Evolutionary conservation across 2,888 invertebrate species (phyloP), one percentile per base, ranked within the genome.

Genomic region (Lasius platythorax): DNA sequence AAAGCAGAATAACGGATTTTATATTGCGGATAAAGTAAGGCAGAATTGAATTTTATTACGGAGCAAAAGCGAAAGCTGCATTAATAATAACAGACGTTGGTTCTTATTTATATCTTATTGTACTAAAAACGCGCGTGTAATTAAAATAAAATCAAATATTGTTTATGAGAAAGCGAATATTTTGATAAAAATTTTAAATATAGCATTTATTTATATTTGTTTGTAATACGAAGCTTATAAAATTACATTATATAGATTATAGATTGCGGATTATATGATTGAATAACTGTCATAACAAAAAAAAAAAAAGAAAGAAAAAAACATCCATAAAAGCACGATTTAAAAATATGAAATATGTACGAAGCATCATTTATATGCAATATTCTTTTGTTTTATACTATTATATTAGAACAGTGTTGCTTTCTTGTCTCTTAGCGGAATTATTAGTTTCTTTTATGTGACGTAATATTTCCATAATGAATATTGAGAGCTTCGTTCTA

Each of bases 171-270:
- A 15, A 37, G 37, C 30, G 64, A 63, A 75, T 23, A 75, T 15
- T 64, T 75, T 2, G 37, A 23, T 33, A 23, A 50, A 64, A 75
- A 33, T 64, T 23, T 15, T 11, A 4, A 33, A 63, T n/a, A 23
- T 33, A 63, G 12, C 3, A n/a, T 72, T 58, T 28, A 28, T 43
- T 43, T 43, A 43, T 58, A 43, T 63, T 46, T 33, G n/a, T 64
- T 33, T 8, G 23, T 33, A 3, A 23, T 23, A 6, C n/a, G 4
- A 6, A 2, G 12, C 46, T 46, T 74, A 30, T 2, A 61, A 43
- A 74, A 28, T 70, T 37, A 3, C 40, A 53, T 18, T 63, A 46
- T 46, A 50, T 63, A 64, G 46, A 75, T 46, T 46, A 50, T 63
- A 64, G 46, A 75, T 46, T 18, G 23, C 46, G 1, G 4, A 58